phyloP scores from a whole-genome alignment of 2,888 invertebrate genomes.

The Thymelicus acteon region DNA sequence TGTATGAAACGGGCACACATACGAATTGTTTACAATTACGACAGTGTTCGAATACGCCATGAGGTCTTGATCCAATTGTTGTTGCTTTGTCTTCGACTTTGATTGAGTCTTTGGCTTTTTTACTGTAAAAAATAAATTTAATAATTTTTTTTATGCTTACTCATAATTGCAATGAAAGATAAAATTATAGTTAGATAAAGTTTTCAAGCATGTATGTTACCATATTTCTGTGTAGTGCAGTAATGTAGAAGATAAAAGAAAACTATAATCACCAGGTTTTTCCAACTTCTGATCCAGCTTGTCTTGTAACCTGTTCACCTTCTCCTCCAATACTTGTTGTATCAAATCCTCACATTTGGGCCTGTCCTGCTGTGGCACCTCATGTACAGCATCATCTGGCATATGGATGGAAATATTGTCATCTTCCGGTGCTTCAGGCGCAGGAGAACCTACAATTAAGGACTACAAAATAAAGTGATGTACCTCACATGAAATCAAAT shows the following conservation, averaged over 20 bases:
- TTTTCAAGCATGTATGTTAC: no score
- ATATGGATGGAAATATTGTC: not conserved
- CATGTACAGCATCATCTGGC: not conserved
- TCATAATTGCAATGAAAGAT: no score
- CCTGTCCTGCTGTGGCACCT: not conserved
- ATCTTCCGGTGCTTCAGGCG: not conserved
- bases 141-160: not conserved
- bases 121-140: slow-evolving; percentile 26
- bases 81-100: slow-evolving; percentile 41
- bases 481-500: no score
- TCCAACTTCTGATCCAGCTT: slow-evolving; percentile 60
- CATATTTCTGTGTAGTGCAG: no score
- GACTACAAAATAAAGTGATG: not conserved
- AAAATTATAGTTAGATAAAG: no score
- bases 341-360: not conserved
- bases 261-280: slow-evolving; percentile 48
- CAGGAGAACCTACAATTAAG: not conserved
- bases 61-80: slow-evolving; percentile 56
- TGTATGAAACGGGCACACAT: slow-evolving; percentile 71
- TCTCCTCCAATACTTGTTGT: slow-evolving; percentile 22
- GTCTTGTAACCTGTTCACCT: slow-evolving; percentile 52
- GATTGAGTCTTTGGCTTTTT: slow-evolving; percentile 33
- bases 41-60: slow-evolving; percentile 66
- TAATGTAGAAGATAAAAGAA: not conserved
- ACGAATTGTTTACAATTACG: slow-evolving; percentile 66